These are phyloP conservation scores for Sarcophaga rosellei DNA, from an alignment of 2,888 invertebrate species.

Conservation along the genomic window DNA sequence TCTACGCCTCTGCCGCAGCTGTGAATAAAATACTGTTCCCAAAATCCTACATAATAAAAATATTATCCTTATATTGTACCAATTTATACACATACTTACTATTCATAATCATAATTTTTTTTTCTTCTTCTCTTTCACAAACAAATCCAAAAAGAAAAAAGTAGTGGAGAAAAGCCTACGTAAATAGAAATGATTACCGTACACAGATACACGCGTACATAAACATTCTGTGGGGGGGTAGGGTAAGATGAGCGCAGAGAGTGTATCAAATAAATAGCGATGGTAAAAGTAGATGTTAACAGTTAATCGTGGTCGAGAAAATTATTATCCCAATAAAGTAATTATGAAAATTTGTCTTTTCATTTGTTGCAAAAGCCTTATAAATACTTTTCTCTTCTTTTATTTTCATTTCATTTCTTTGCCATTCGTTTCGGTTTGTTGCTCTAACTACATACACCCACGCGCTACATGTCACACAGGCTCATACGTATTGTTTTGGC, in stretches of 20 bases:
- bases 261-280: constrained; percentile 14
- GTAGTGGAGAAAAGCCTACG: not conserved
- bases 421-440: not conserved
- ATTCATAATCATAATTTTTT: constrained; percentile 43
- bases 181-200: constrained; percentile 15
- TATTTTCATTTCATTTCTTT: too few relatives aligned
- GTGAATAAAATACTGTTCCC: not conserved
- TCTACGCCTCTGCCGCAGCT: too few relatives aligned
- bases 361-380: constrained; percentile 55
- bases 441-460: constrained; percentile 15
- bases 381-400: constrained; percentile 8
- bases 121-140: constrained; percentile 4
- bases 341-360: constrained; percentile 72
- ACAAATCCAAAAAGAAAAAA: not conserved
- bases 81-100: constrained; percentile 12
- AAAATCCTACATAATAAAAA: constrained; percentile 21
- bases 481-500: constrained; percentile 9
- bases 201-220: not conserved
- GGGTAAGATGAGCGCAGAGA: not conserved
- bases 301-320: constrained; percentile 45
- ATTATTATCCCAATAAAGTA: constrained; percentile 71
- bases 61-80: constrained; percentile 33
- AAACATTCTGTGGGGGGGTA: not conserved
- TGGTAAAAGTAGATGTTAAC: constrained; percentile 6
- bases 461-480: too few relatives aligned